These are phyloP conservation scores for Lanius ludovicianus DNA, from an alignment of 2,113 vertebrate species.

Conservation along the genomic window DNA sequence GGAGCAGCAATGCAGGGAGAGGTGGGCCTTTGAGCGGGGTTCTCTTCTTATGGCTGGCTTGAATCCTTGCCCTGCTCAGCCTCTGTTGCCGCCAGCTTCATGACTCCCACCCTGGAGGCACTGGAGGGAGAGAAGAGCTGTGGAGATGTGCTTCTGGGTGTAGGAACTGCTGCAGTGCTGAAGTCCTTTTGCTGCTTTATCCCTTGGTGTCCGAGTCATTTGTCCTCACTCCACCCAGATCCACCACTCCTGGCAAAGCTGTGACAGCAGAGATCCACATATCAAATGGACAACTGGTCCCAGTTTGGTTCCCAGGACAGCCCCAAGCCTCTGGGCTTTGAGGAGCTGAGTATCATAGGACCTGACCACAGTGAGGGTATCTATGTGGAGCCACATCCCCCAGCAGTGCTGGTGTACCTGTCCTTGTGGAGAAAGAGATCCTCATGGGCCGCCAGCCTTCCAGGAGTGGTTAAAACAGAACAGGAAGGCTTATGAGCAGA, in stretches of 20 bases:
- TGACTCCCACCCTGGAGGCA: background rate
- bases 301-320: background rate
- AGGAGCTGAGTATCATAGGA: background rate
- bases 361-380: accelerated
- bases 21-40: background rate
- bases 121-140: background rate
- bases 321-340: background rate
- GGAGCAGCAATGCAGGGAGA: background rate
- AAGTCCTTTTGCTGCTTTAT: background rate
- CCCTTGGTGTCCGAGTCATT: background rate
- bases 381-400: accelerated
- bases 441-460: accelerated
- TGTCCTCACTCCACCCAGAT: accelerated
- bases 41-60: background rate
- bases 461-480: background rate
- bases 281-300: background rate
- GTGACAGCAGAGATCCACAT: background rate
- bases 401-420: background rate
- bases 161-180: background rate
- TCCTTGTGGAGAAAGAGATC: background rate
- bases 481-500: background rate
- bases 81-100: background rate
- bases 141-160: background rate
- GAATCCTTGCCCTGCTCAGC: background rate
- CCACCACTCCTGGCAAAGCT: background rate